phyloP scores from a whole-genome alignment of 1,140 invertebrate species.

The Myzus persicae region DNA sequence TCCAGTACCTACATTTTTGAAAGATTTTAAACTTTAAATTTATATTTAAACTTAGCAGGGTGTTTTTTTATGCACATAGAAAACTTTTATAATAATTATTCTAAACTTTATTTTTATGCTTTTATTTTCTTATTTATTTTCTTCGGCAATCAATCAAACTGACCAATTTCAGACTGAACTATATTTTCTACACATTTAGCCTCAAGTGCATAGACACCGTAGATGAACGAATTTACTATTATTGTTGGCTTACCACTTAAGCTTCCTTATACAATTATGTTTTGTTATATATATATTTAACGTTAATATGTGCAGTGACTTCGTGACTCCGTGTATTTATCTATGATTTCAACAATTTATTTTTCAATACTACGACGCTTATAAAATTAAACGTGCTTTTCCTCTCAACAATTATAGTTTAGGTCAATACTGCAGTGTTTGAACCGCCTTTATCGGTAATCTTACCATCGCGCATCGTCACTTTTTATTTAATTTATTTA shows the following conservation, averaged over 20 bases:
- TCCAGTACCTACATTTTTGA: background rate
- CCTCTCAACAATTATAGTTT: background rate
- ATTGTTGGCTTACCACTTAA: background rate
- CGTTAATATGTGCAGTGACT: background rate
- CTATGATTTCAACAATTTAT: background rate
- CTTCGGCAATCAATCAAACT: background rate
- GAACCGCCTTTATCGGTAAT: background rate
- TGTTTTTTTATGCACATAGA: background rate
- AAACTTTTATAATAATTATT: background rate
- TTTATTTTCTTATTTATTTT: background rate
- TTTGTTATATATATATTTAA: background rate
- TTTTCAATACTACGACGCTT: background rate
- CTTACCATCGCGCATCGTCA: background rate
- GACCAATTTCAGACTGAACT: background rate
- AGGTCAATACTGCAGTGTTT: background rate
- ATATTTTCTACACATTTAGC: background rate
- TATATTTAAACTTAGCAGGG: background rate
- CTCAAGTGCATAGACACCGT: background rate
- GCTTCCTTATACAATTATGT: background rate
- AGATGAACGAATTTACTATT: background rate
- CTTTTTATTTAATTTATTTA: conserved; percentile 1
- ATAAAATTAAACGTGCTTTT: background rate
- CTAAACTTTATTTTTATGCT: background rate
- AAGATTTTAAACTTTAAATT: background rate
- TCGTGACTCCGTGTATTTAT: background rate